Conservation (phyloP, 2,797 vertebrate genomes). For the Avahi laniger region DNA sequence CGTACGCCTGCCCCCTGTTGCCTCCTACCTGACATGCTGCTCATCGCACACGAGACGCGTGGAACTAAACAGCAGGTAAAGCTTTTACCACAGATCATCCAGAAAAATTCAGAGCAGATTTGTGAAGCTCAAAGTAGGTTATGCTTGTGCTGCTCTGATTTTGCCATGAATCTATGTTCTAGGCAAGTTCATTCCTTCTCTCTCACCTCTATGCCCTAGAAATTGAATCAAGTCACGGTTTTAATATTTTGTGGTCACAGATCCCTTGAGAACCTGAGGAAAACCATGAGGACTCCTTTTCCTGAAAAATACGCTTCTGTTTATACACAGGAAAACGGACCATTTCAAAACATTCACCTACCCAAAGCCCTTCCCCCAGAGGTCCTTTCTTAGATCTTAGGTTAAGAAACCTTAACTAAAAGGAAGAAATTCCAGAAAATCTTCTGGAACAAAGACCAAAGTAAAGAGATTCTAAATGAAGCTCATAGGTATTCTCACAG, state of each 20-base stretch:
- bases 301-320: not conserved
- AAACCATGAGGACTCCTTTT: not conserved
- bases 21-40: accelerated
- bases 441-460: not conserved
- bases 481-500: not conserved
- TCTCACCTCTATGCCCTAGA: not conserved
- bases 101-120: not conserved
- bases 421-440: not conserved
- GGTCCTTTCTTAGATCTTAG: not conserved
- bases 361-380: not conserved
- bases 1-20: accelerated
- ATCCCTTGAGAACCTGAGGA: not conserved
- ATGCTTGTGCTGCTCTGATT: not conserved
- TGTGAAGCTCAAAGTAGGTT: not conserved
- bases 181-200: not conserved
- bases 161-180: not conserved
- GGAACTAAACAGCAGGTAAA: not conserved
- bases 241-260: not conserved
- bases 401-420: not conserved
- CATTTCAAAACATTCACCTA: not conserved
- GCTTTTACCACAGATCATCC: not conserved
- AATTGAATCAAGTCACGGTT: not conserved
- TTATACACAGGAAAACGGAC: not conserved
- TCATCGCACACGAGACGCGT: not conserved
- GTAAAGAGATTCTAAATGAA: not conserved